Percentiles rank a stretch among this genome's conserved stretches.
Evolutionary conservation across 2,888 invertebrate species (phyloP).

Genomic region (Hybos culiciformis): DNA sequence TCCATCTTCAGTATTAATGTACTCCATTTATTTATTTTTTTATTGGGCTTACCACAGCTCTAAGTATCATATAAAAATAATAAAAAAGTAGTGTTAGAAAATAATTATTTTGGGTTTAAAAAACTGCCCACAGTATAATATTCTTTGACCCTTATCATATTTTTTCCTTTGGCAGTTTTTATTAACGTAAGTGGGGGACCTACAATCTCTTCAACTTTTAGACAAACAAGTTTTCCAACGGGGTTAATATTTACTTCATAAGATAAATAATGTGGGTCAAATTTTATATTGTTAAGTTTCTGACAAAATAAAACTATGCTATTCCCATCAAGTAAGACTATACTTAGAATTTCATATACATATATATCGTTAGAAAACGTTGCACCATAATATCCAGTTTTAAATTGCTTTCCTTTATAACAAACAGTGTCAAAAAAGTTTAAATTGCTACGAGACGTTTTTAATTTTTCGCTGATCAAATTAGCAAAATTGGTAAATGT

Average conservation of each 20-base stretch:
- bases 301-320: neutral
- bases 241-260: slow-evolving; percentile 2
- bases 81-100: no score
- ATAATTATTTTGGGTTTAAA: no score
- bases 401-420: neutral
- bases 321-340: no score
- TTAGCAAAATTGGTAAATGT: neutral
- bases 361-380: neutral
- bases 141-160: no score
- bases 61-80: no score
- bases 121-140: no score
- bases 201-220: neutral
- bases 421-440: neutral
- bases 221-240: neutral
- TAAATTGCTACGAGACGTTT: neutral
- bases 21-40: no score
- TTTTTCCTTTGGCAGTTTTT: neutral
- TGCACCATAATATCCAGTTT: neutral
- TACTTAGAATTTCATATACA: neutral
- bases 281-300: neutral
- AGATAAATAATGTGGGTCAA: neutral
- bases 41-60: no score
- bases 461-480: neutral
- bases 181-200: slow-evolving; percentile 2
- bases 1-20: no score